A percentile compares a stretch with the other conserved stretches of the same genome.
Conservation (phyloP, 2,113 vertebrate species). For the Hiodon alosoides region DNA sequence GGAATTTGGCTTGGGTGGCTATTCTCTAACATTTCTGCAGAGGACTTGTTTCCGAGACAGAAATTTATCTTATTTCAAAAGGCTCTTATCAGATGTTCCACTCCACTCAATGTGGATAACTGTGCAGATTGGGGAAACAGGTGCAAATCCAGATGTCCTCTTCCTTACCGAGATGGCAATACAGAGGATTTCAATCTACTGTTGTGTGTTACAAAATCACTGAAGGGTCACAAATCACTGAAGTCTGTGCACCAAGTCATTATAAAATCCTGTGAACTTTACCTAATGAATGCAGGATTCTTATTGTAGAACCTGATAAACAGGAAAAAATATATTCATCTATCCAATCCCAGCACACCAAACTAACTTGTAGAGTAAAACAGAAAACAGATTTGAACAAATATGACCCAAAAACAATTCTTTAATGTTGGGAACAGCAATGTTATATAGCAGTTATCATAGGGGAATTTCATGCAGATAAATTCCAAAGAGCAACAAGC, state of each 20-base stretch:
- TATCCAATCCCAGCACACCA: background rate
- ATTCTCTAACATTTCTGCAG: background rate
- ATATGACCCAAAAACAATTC: background rate
- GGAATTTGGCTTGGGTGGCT: background rate
- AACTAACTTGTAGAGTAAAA: background rate
- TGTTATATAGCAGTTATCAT: background rate
- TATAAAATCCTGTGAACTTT: no score
- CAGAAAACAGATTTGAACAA: background rate
- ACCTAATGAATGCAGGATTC: no score
- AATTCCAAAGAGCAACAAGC: background rate
- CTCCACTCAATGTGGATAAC: background rate
- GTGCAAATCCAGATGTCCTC: background rate
- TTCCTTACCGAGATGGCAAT: background rate
- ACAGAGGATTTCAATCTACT: background rate
- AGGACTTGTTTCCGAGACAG: background rate
- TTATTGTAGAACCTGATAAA: no score
- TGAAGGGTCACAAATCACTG: background rate
- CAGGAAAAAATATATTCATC: no score
- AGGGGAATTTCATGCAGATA: conserved; percentile 1
- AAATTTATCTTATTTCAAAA: background rate
- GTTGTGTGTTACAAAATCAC: background rate
- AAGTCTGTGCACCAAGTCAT: background rate
- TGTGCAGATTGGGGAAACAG: background rate
- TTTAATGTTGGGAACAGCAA: background rate
- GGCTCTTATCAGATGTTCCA: background rate